Percentiles rank a stretch among this genome's conserved stretches.
Evolutionary conservation across 2,113 vertebrate species (phyloP).

Genomic region (Cinclus cinclus): DNA sequence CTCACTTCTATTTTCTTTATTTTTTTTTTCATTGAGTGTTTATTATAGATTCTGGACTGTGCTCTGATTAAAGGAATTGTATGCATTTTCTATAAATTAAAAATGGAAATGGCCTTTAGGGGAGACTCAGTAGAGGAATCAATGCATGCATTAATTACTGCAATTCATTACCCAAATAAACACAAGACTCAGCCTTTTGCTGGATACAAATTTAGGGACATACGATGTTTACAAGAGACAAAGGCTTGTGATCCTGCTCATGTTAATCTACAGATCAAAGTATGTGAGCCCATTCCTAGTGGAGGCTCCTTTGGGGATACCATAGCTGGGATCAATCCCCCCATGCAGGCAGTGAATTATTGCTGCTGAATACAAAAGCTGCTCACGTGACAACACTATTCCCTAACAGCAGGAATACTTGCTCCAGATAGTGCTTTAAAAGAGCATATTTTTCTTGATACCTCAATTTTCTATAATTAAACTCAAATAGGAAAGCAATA

Average conservation of each 20-base stretch:
- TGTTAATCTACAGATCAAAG: slow-evolving; percentile 92
- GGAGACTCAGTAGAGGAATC: slow-evolving; percentile 88
- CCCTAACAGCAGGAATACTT: slow-evolving; percentile 76
- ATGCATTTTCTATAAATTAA: slow-evolving; percentile 90
- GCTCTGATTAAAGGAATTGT: slow-evolving; percentile 68
- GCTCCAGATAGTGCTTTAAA: slow-evolving; percentile 75
- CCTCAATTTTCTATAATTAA: slow-evolving; percentile 74
- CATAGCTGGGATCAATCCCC: slow-evolving; percentile 85
- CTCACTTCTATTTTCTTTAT: neutral
- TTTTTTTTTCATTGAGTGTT: neutral
- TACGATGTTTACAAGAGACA: slow-evolving; percentile 85
- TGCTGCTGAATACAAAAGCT: slow-evolving; percentile 90
- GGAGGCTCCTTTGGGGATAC: slow-evolving; percentile 85
- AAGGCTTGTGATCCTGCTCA: slow-evolving; percentile 83
- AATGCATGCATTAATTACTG: slow-evolving; percentile 96
- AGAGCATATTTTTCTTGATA: slow-evolving; percentile 78
- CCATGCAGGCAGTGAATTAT: slow-evolving; percentile 89
- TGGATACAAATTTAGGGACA: slow-evolving; percentile 85
- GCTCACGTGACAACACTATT: slow-evolving; percentile 82
- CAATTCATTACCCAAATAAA: slow-evolving; percentile 98
- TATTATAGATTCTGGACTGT: slow-evolving; percentile 60
- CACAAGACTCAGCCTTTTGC: slow-evolving; percentile 85
- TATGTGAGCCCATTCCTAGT: slow-evolving; percentile 78
- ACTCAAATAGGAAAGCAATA: slow-evolving; percentile 70
- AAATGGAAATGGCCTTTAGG: slow-evolving; percentile 92